These are phyloP conservation scores for Picus viridis DNA, from an alignment of 2,797 vertebrate species.

Conservation along the genomic window DNA sequence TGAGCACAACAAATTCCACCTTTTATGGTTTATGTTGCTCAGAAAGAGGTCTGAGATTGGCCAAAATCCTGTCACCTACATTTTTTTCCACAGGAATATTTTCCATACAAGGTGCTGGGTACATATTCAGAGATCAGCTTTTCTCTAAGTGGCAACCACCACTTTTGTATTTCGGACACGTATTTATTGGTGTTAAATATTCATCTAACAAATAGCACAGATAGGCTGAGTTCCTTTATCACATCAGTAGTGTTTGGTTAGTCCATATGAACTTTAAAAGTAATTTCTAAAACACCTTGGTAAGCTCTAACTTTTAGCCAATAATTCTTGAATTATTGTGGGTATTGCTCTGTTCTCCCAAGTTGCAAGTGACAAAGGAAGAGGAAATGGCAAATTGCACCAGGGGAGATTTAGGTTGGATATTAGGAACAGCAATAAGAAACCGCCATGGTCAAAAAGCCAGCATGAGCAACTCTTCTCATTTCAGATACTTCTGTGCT, in stretches of 20 bases:
- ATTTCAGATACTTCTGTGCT: neutral
- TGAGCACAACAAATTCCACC: no score
- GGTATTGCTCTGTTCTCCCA: no score
- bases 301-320: neutral
- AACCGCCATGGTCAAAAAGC: no score
- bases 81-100: neutral
- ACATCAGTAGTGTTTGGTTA: neutral
- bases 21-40: no score
- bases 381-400: no score
- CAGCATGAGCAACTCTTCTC: neutral
- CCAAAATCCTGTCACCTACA: neutral
- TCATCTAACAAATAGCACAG: neutral
- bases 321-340: no score
- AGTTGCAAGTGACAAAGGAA: no score
- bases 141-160: neutral
- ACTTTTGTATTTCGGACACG: neutral
- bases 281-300: neutral
- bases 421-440: no score
- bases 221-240: neutral
- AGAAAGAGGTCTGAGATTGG: neutral
- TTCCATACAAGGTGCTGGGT: neutral
- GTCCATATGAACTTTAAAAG: neutral
- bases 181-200: neutral
- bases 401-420: no score
- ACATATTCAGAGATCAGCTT: neutral